Evolutionary conservation across 2,888 invertebrate species (phyloP), one percentile per base, ranked within the genome.

Genomic region (Pimpla rufipes): DNA sequence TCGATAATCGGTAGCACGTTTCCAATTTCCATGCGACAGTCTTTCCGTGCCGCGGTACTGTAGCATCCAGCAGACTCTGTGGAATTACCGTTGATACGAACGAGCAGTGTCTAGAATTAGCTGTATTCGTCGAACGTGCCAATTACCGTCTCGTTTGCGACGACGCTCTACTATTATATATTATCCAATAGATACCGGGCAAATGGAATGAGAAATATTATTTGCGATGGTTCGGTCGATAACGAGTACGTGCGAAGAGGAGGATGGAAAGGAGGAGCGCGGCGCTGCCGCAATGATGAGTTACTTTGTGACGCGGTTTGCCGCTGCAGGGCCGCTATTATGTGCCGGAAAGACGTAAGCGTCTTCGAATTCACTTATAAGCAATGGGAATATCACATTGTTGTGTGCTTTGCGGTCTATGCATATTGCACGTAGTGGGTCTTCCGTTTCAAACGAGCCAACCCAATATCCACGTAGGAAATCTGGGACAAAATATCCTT

Each of bases 61-160:
- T 59, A 50, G 40, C 5, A 40, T 18, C 23, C 37, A 18, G 18
- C 7, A 23, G 23, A 64, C 40, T 64, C 47, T 50, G 16, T 50
- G 50, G 6, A 64, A 57, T 8, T 64, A 64, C 11, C 21, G 37
- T 1, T 2, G 16, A 5, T 55, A 23, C 3, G 2, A 68, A 68
- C 16, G 11, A 52, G 13, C 18, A 52, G 0, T 29, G n/a, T 59
- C 5, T 50, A 16, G 50, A 71, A 66, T 23, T 67, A 71, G 57
- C 55, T 29, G 3, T 55, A 67, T 81, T 76, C 42, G 42, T 68
- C 73, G 73, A 78, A 73, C 50, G 40, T 76, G 70, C 70, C 77
- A 77, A 81, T 81, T 78, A 78, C 50, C 50, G 64, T 77, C 37
- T n/a, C 37, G 62, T 18, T 11, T 18, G 64, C 40, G 52, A 64